These are phyloP conservation scores for Chiloscyllium plagiosum DNA, from an alignment of 2,113 vertebrate species.

Conservation along the genomic window DNA sequence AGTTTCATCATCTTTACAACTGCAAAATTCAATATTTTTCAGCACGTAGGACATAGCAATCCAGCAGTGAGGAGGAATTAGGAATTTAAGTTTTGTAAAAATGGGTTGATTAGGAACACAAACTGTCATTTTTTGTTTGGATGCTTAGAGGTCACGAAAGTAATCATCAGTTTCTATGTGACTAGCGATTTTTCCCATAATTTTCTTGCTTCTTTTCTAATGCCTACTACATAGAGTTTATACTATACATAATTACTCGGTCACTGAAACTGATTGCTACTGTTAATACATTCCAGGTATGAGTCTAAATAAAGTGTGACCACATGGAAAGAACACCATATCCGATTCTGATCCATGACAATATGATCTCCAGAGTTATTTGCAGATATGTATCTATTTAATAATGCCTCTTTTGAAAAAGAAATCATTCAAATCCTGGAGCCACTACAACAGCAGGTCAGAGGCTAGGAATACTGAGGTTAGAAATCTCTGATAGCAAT, in stretches of 20 bases:
- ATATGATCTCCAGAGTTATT: background rate
- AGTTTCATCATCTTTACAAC: too few species aligned
- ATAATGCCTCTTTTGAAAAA: background rate
- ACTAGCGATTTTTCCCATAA: background rate
- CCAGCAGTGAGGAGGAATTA: background rate
- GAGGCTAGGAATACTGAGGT: too few species aligned
- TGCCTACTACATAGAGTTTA: background rate
- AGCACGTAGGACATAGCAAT: background rate
- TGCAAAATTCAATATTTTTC: background rate
- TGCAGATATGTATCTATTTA: background rate
- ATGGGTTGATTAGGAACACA: background rate
- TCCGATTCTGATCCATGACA: background rate
- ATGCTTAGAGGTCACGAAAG: background rate
- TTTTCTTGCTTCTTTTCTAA: background rate
- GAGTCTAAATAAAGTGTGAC: background rate
- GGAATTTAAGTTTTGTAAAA: background rate
- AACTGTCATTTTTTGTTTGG: background rate
- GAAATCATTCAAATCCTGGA: too few species aligned
- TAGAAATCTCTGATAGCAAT: too few species aligned
- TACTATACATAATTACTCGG: background rate
- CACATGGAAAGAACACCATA: background rate
- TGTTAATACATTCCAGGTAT: background rate
- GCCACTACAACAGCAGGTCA: too few species aligned
- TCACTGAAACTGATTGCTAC: background rate
- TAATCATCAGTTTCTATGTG: background rate